These are phyloP conservation scores for Cheilosia vernalis DNA, from an alignment of 2,888 invertebrate genomes.

Conservation along the genomic window DNA sequence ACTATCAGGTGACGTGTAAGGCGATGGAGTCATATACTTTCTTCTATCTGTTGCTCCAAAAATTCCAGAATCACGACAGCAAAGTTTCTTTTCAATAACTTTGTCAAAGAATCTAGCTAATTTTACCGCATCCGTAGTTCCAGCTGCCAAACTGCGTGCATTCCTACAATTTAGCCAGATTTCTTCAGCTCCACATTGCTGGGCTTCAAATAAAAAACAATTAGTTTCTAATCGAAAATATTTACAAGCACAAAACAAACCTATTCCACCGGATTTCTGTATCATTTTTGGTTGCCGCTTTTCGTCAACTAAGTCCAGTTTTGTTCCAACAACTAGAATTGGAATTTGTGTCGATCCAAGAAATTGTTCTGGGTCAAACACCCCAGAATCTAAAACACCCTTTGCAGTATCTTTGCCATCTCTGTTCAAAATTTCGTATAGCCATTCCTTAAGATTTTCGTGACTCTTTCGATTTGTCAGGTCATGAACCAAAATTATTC, in stretches of 20 bases:
- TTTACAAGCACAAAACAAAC: constrained; percentile 69
- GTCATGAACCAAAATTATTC: constrained; percentile 98
- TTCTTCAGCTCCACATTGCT: constrained; percentile 97
- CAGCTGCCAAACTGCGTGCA: constrained; percentile 93
- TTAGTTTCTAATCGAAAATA: too few relatives aligned
- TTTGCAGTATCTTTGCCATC: constrained; percentile 85
- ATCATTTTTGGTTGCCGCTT: constrained; percentile 85
- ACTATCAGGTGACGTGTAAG: constrained; percentile 37
- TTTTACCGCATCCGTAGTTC: constrained; percentile 96
- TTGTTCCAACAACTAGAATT: constrained; percentile 96
- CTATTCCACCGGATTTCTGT: constrained; percentile 82
- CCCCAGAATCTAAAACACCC: constrained; percentile 51
- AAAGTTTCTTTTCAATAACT: constrained; percentile 84
- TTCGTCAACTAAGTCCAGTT: constrained; percentile 93
- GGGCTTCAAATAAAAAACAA: constrained; percentile 84
- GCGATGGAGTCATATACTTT: constrained; percentile 30
- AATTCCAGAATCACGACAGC: constrained; percentile 77
- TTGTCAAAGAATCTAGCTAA: constrained; percentile 97
- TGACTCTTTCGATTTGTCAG: constrained; percentile 98
- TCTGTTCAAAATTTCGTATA: constrained; percentile 93
- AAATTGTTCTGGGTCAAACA: constrained; percentile 93
- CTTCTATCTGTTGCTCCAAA: constrained; percentile 75
- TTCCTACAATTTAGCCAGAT: constrained; percentile 92
- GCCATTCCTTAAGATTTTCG: constrained; percentile 95
- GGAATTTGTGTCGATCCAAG: constrained; percentile 95